These are phyloP conservation scores for Platysteira castanea DNA, from an alignment of 2,113 vertebrate genomes.

Conservation along the genomic window DNA sequence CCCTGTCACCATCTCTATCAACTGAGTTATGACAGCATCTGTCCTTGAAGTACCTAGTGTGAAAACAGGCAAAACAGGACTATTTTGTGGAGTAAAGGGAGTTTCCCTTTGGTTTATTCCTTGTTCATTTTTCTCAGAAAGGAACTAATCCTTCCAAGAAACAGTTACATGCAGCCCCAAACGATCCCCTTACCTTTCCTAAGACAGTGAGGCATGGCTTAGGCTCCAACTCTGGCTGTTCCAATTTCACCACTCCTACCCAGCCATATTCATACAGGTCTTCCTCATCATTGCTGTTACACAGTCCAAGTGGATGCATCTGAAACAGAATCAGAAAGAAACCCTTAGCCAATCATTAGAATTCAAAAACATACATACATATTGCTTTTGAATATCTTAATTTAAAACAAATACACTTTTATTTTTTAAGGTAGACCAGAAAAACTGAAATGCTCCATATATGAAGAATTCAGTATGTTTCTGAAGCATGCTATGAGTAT, in stretches of 20 bases:
- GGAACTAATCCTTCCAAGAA: background rate
- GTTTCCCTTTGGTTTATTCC: background rate
- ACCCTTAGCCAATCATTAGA: background rate
- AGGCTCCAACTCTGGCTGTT: conserved; percentile 93
- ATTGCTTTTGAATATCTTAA: background rate
- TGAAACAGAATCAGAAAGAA: conserved; percentile 60
- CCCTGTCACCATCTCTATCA: background rate
- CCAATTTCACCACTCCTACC: conserved; percentile 99
- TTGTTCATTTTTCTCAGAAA: background rate
- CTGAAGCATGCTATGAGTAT: background rate
- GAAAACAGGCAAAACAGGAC: background rate
- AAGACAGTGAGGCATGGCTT: conserved; percentile 95
- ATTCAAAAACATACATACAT: background rate
- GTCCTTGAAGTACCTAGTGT: background rate
- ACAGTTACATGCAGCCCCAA: background rate
- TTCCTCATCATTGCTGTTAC: conserved; percentile 97
- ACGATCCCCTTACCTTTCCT: conserved; percentile 84
- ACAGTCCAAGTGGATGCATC: conserved; percentile 97
- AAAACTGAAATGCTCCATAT: background rate
- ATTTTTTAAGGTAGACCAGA: background rate
- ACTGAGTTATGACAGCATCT: background rate
- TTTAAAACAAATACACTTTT: background rate
- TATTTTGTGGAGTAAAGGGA: background rate
- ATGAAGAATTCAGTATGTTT: background rate
- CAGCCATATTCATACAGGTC: conserved; percentile 97